phyloP scores from a whole-genome alignment of 2,888 invertebrate species.

The Drosophila rubida region DNA sequence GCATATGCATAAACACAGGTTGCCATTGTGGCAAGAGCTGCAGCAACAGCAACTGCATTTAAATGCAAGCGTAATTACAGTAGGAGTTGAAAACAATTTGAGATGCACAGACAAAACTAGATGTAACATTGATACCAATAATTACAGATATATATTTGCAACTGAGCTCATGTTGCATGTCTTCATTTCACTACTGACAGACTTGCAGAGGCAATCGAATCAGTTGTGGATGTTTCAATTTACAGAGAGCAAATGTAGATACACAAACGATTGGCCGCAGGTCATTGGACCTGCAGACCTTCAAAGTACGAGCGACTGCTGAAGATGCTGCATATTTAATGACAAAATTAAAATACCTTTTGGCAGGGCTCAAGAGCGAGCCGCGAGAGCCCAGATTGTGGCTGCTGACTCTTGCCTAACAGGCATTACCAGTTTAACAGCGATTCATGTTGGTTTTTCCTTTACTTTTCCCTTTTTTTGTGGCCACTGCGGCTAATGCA shows the following conservation, averaged over 20 bases:
- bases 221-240: neutral
- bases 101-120: neutral
- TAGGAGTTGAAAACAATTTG: neutral
- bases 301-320: neutral
- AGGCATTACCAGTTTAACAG: conserved; percentile 23
- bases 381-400: neutral
- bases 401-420: conserved; percentile 5
- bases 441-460: conserved; percentile 22
- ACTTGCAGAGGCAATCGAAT: too few species aligned
- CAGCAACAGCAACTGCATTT: neutral
- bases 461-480: neutral
- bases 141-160: neutral
- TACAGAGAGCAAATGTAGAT: neutral
- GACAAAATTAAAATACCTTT: neutral
- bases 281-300: neutral
- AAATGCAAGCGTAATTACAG: neutral
- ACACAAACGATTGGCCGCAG: neutral
- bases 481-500: conserved; percentile 6
- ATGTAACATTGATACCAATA: neutral
- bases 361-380: neutral
- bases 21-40: neutral
- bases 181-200: neutral
- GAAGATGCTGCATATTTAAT: conserved; percentile 5
- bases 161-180: neutral
- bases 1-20: neutral